These are phyloP conservation scores for Drosophila pseudotakahashii DNA, from an alignment of 2,888 invertebrate genomes.

Conservation along the genomic window DNA sequence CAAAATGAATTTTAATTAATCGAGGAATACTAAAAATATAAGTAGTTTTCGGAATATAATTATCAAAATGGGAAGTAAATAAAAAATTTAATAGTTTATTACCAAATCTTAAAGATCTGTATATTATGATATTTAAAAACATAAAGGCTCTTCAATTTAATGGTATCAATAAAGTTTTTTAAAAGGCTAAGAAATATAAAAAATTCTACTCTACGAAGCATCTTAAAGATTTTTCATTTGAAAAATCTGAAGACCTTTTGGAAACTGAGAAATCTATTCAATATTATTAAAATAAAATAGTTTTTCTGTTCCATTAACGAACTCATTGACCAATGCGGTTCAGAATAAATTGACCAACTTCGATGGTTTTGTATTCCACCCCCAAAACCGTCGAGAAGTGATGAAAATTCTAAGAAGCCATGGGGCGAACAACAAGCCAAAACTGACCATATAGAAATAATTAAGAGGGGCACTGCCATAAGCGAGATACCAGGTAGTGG, in stretches of 20 bases:
- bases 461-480: conserved; percentile 31
- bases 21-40: neutral
- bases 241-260: too few relatives aligned
- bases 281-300: too few relatives aligned
- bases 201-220: too few relatives aligned
- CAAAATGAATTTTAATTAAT: conserved; percentile 1
- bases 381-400: neutral
- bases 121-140: too few relatives aligned
- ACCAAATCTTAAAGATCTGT: neutral
- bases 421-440: neutral
- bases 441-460: conserved; percentile 7
- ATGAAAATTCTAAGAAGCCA: conserved; percentile 39
- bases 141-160: too few relatives aligned
- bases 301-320: too few relatives aligned
- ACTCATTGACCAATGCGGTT: neutral
- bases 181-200: too few relatives aligned
- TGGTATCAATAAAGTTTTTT: too few relatives aligned
- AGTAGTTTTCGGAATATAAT: neutral
- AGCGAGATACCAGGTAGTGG: conserved; percentile 1
- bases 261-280: too few relatives aligned
- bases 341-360: neutral
- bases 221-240: too few relatives aligned
- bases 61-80: too few relatives aligned
- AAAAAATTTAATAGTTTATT: neutral
- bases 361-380: conserved; percentile 1